Base-by-base conservation (phyloP, 2,113 vertebrate species). In the Chlamydotis undulata region DNA sequence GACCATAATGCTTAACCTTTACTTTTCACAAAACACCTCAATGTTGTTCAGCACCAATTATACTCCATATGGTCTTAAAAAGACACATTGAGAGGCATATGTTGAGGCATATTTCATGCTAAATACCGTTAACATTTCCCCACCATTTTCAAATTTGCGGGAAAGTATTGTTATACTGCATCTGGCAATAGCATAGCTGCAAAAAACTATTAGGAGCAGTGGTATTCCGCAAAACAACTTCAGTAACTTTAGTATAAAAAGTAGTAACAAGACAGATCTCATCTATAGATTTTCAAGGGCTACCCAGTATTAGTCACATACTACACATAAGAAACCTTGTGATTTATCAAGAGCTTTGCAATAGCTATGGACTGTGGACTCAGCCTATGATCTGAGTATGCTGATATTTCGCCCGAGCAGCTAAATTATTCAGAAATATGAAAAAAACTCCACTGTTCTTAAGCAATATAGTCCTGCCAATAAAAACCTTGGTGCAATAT, bases 81-180 rank as follows among this genome's bases (percentile, higher is more conserved):
- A 95, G 86, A 94, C 94, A 92, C 35, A 87, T 89, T 95, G 92
- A 87, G 87, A 97, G 93, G 95, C 96, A 97, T 95, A 95, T 94
- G 94, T 59, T 87, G 63, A 96, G 90, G 90, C 95, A 96, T 96
- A 96, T 96, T 96, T 96, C 96, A 96, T 84, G 76, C 82, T 92
- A 95, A 95, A 90, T 92, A 90, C 92, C 78, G 90, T 84, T 94
- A 93, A 92, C 94, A 43, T 92, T 90, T 95, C 92, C 57, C 80
- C 76, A 90, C 83, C 88, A 90, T 89, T 91, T 95, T 89, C 80
- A 84, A 71, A 78, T 94, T 83, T 87, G 69, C 88, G 92, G 73
- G 45, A 81, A 90, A 68, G 83, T 49, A 97, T 84, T 95, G 92
- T 95, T 96, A 71, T 81, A 87, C n/a, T 71, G 65, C 92, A 96